phyloP scores from a whole-genome alignment of 2,797 vertebrate genomes.

The Xiphorhynchus erythropygius region DNA sequence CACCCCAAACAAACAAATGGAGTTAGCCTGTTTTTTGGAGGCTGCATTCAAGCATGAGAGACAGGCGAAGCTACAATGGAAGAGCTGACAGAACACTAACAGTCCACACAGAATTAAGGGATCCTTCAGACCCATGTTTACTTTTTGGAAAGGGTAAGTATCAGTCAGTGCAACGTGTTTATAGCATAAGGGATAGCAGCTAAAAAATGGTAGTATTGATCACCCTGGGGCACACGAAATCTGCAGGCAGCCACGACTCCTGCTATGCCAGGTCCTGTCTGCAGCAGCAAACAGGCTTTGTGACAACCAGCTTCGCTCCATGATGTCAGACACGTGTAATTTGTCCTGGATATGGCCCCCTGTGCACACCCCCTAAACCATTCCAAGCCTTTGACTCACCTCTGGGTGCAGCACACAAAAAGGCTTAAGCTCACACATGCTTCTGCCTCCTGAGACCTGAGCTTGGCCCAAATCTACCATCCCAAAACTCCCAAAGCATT shows the following conservation, averaged over 20 bases:
- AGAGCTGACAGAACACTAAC: background rate
- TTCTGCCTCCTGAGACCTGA: rapidly evolving
- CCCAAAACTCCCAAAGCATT: background rate
- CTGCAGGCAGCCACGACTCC: background rate
- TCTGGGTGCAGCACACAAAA: background rate
- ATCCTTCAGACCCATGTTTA: background rate
- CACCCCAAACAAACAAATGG: background rate
- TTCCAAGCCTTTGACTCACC: background rate
- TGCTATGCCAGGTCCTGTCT: rapidly evolving
- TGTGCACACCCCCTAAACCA: background rate
- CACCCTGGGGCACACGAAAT: background rate
- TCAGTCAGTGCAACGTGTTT: background rate
- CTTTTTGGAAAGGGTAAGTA: background rate
- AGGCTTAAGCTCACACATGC: background rate
- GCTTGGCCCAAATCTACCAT: background rate
- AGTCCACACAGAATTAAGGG: background rate
- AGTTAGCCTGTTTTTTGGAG: background rate
- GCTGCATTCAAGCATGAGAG: background rate
- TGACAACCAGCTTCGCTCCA: background rate
- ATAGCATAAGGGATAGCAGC: background rate
- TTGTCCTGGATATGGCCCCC: rapidly evolving
- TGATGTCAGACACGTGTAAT: rapidly evolving
- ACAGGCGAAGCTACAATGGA: rapidly evolving
- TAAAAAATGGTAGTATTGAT: background rate
- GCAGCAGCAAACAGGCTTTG: background rate